These are phyloP conservation scores for honey bee (Apis mellifera) DNA, from an alignment of 1,140 invertebrate genomes.

Conservation along the genomic window DNA sequence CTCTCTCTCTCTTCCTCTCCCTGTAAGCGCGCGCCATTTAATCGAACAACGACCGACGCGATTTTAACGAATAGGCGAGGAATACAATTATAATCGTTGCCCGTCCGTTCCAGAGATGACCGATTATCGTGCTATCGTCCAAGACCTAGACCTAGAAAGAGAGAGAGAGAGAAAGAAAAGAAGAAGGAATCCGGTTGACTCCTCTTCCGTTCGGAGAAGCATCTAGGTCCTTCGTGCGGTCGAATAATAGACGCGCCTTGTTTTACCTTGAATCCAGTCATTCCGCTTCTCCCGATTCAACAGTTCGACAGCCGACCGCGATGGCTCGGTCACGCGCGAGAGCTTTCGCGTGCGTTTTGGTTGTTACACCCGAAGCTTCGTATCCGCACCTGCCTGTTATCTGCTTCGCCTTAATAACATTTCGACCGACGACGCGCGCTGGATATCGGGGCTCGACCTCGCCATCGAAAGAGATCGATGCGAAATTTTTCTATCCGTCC, in stretches of 20 bases:
- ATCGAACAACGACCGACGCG: too few species aligned
- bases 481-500: slow-evolving; percentile 38
- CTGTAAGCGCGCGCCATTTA: too few species aligned
- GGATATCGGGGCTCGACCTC: slow-evolving; percentile 35
- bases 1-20: too few species aligned
- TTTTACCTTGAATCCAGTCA: slow-evolving; percentile 57
- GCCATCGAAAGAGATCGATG: slow-evolving; percentile 29
- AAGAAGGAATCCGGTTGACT: slow-evolving; percentile 2
- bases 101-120: too few species aligned
- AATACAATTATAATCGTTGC: too few species aligned
- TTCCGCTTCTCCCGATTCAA: slow-evolving; percentile 40
- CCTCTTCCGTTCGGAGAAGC: slow-evolving; percentile 45
- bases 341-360: slow-evolving; percentile 66
- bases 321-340: slow-evolving; percentile 61
- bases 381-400: slow-evolving; percentile 63
- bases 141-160: not conserved
- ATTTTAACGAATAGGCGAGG: too few species aligned
- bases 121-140: too few species aligned
- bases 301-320: slow-evolving; percentile 58
- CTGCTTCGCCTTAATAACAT: slow-evolving; percentile 62
- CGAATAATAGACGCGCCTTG: slow-evolving; percentile 34
- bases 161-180: not conserved
- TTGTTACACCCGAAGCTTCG: slow-evolving; percentile 60
- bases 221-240: slow-evolving; percentile 44
- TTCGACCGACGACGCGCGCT: slow-evolving; percentile 53